Evolutionary conservation across 2,888 invertebrate genomes (phyloP).

Genomic region (Teleiodes luculella): DNA sequence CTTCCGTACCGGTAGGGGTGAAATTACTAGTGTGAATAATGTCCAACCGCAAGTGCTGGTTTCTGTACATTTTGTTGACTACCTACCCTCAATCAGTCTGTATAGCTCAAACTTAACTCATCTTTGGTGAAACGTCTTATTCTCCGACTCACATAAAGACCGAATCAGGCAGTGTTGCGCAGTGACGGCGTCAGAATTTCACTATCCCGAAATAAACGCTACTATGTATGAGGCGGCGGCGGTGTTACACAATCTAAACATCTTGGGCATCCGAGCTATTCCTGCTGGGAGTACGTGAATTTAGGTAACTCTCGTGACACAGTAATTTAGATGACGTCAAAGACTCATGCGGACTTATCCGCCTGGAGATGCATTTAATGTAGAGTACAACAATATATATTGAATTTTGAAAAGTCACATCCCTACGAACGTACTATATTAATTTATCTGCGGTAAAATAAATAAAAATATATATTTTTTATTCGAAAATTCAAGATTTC

Average conservation of each 20-base stretch:
- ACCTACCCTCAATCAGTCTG: no score
- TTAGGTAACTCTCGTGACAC: constrained; percentile 4
- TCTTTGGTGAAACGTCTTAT: no score
- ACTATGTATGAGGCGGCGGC: constrained; percentile 1
- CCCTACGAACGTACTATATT: no score
- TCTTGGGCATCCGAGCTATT: constrained; percentile 9
- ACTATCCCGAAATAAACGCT: constrained; percentile 4
- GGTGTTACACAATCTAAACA: background rate
- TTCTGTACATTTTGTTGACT: no score
- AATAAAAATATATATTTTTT: no score
- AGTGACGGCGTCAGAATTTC: constrained; percentile 5
- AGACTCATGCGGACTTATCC: background rate
- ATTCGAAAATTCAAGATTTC: no score
- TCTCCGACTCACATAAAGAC: background rate
- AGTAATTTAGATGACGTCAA: constrained; percentile 4
- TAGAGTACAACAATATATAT: background rate
- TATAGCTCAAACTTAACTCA: no score
- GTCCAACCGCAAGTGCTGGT: no score
- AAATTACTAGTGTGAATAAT: no score
- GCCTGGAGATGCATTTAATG: background rate
- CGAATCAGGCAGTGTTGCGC: background rate
- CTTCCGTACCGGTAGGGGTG: no score
- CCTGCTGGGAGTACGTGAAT: background rate
- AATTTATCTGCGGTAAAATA: no score
- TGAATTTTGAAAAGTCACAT: no score